Percentiles rank a stretch among this genome's conserved stretches.
These are phyloP conservation scores for Leptinotarsa undecemlineata DNA, from an alignment of 1,140 invertebrate species.

Conservation along the genomic window DNA sequence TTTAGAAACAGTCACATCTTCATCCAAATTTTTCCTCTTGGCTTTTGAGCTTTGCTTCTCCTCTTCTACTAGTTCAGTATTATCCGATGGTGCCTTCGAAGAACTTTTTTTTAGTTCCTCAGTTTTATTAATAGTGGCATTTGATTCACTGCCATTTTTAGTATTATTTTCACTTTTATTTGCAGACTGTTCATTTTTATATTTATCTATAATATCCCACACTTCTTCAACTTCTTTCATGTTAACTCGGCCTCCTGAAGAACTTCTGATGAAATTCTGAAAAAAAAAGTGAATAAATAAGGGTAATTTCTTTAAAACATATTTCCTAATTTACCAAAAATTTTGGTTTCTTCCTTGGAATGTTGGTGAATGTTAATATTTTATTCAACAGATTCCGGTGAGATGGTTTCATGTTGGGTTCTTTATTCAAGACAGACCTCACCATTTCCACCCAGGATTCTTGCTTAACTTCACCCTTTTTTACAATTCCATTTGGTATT, in stretches of 20 bases:
- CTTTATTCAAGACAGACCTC: constrained; percentile 69
- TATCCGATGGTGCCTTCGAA: constrained; percentile 41
- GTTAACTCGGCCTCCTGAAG: constrained; percentile 60
- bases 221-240: constrained; percentile 64
- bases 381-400: constrained; percentile 69
- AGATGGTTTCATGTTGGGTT: constrained; percentile 60
- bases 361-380: constrained; percentile 79
- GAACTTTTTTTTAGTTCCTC: constrained; percentile 30
- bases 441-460: constrained; percentile 85
- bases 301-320: neutral
- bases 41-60: constrained; percentile 18
- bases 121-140: constrained; percentile 33
- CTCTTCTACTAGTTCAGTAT: constrained; percentile 38
- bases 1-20: neutral
- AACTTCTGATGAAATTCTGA: constrained; percentile 70
- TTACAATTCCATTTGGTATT: constrained; percentile 68
- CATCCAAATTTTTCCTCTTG: constrained; percentile 17
- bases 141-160: constrained; percentile 33
- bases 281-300: constrained; percentile 35
- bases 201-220: constrained; percentile 72
- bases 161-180: constrained; percentile 34
- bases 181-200: constrained; percentile 53
- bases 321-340: constrained; percentile 65
- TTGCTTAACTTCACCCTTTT: constrained; percentile 91
- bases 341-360: constrained; percentile 89